phyloP scores from a whole-genome alignment of 2,113 vertebrate species.

The Myiagra hebetior region DNA sequence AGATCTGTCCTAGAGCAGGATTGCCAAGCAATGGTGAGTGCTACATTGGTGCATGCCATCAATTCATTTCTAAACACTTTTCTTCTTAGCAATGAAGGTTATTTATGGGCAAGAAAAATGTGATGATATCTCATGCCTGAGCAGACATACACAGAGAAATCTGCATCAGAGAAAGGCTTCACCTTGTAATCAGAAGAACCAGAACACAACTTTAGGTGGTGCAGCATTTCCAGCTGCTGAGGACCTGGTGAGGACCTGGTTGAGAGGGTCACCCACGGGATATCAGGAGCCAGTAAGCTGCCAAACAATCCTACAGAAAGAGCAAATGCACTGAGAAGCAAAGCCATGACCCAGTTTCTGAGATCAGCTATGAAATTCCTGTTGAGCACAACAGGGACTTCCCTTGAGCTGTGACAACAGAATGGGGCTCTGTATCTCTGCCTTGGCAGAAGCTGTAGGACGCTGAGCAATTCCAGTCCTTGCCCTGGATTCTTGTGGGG shows the following conservation, averaged over 20 bases:
- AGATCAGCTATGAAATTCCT: constrained; percentile 12
- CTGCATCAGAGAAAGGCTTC: background rate
- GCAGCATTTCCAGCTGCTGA: background rate
- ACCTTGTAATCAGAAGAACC: background rate
- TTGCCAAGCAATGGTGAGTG: background rate
- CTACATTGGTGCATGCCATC: background rate
- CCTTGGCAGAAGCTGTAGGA: background rate
- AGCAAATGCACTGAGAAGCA: background rate
- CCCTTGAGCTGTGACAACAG: background rate
- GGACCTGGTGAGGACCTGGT: background rate
- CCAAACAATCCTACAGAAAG: background rate
- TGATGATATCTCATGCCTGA: background rate
- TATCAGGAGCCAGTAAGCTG: background rate
- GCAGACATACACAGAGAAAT: background rate
- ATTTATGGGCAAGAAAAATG: background rate
- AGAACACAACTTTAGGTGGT: background rate
- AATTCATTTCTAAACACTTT: background rate
- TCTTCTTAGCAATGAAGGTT: background rate
- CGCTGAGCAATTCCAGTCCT: background rate
- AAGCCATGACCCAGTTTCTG: background rate
- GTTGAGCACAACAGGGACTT: background rate
- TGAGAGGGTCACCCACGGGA: background rate
- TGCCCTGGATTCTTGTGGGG: background rate
- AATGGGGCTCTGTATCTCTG: background rate
- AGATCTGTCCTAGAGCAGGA: background rate